Conservation (phyloP, 2,888 invertebrate species). For the Hypolimnas misippus region DNA sequence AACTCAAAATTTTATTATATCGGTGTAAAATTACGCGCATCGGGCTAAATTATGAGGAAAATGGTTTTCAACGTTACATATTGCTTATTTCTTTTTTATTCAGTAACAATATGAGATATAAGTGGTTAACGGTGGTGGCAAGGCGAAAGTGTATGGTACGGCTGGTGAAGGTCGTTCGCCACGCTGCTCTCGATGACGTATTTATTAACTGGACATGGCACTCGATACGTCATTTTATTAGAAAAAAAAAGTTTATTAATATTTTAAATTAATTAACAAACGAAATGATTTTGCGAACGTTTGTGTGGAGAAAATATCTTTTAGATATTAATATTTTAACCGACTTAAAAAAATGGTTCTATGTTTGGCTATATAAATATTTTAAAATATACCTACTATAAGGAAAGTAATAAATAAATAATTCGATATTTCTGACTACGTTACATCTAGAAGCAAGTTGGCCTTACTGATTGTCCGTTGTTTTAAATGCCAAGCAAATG, state of each 20-base stretch:
- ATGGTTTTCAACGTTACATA: conserved; percentile 11
- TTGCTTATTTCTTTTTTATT: conserved; percentile 14
- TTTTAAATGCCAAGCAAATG: conserved; percentile 73
- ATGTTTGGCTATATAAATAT: too few species aligned
- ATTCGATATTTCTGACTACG: conserved; percentile 18
- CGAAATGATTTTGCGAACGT: background rate
- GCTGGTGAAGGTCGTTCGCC: conserved; percentile 62
- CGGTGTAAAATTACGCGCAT: conserved; percentile 13
- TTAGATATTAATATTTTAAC: background rate
- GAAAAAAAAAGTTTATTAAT: conserved; percentile 7
- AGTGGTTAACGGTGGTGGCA: conserved; percentile 62
- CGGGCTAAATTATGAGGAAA: conserved; percentile 12
- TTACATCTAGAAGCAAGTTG: conserved; percentile 28
- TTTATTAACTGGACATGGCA: conserved; percentile 19
- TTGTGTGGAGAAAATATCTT: background rate
- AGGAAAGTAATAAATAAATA: background rate
- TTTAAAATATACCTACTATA: too few species aligned
- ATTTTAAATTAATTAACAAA: background rate
- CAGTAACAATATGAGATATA: conserved; percentile 43
- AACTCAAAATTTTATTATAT: conserved; percentile 10
- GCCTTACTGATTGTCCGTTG: conserved; percentile 52
- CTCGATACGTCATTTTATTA: conserved; percentile 24
- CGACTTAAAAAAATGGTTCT: too few species aligned
- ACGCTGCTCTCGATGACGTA: conserved; percentile 43
- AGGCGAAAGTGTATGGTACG: conserved; percentile 70